phyloP scores from a whole-genome alignment of 2,113 vertebrate species.

The Myanophis thanlyinensis region DNA sequence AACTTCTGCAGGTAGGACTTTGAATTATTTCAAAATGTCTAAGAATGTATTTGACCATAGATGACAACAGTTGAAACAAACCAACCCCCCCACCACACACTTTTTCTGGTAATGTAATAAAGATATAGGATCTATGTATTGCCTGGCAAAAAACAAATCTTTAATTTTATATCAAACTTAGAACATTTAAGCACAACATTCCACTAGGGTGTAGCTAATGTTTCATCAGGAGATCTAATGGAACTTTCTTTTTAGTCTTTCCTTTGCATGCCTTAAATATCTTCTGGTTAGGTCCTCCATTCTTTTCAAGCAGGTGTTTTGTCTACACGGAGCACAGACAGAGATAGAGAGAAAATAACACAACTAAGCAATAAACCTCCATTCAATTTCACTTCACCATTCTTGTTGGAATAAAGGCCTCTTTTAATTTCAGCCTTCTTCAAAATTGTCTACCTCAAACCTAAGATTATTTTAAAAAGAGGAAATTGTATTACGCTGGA shows the following conservation, averaged over 20 bases:
- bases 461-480: neutral
- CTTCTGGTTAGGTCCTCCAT: neutral
- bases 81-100: neutral
- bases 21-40: neutral
- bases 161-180: neutral
- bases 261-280: neutral
- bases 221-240: neutral
- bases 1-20: neutral
- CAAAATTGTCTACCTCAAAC: neutral
- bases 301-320: neutral
- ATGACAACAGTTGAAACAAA: neutral
- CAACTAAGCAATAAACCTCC: neutral
- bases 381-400: neutral
- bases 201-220: neutral
- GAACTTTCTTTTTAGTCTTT: neutral
- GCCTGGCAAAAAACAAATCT: too few relatives aligned
- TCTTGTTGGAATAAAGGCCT: neutral
- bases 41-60: neutral
- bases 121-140: neutral
- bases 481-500: neutral
- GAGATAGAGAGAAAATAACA: neutral
- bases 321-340: neutral
- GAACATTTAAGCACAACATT: neutral
- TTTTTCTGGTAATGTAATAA: neutral
- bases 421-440: neutral